phyloP scores from a whole-genome alignment of 2,797 vertebrate species.

The Glossophaga mutica region DNA sequence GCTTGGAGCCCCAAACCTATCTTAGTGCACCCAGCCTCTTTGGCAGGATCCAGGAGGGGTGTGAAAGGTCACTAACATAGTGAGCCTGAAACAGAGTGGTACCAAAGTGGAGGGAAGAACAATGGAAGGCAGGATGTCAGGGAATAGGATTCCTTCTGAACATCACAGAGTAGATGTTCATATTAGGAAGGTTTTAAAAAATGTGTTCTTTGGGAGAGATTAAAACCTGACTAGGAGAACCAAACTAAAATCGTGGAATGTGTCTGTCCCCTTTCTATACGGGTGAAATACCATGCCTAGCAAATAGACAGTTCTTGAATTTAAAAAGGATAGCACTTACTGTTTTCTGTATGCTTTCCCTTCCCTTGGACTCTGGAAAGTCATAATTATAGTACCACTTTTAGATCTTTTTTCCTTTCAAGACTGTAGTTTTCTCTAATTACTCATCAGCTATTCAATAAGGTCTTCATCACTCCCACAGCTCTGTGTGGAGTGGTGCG shows the following conservation, averaged over 20 bases:
- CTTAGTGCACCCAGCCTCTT: not conserved
- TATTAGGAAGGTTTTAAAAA: not conserved
- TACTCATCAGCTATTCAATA: not conserved
- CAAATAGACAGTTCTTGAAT: not conserved
- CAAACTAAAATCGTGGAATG: not conserved
- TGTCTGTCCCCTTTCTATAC: not conserved
- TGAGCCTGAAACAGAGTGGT: not conserved
- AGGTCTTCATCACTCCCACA: not conserved
- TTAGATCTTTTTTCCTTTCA: not conserved
- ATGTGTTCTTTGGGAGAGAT: not conserved
- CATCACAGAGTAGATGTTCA: not conserved
- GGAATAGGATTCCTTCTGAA: not conserved
- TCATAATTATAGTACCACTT: not conserved
- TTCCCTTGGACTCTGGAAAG: not conserved
- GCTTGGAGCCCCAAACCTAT: not conserved
- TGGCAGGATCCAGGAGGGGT: not conserved
- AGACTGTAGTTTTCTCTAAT: not conserved
- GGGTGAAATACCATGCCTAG: not conserved
- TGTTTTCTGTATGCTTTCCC: not conserved
- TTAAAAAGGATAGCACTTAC: not conserved
- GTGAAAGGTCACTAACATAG: not conserved
- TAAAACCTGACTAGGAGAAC: not conserved
- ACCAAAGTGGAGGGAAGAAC: not conserved
- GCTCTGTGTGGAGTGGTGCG: not conserved
- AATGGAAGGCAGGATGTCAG: not conserved